Evolutionary conservation across 2,797 vertebrate genomes (phyloP).

Genomic region (Acanthurus tractus): DNA sequence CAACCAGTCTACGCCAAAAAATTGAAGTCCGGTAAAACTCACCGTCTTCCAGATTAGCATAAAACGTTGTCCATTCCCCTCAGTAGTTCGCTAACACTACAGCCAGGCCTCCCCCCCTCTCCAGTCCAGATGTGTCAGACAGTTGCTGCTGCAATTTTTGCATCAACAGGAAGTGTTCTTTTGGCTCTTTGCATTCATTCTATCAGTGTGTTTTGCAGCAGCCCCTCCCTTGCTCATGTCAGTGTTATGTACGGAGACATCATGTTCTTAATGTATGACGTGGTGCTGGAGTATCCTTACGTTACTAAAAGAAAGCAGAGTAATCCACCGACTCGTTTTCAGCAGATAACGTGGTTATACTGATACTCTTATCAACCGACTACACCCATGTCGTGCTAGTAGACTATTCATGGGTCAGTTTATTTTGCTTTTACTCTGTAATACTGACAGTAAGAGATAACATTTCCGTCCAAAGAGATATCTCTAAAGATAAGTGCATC

Average conservation of each 20-base stretch:
- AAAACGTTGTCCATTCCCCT: slow-evolving; percentile 86
- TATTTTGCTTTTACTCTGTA: slow-evolving; percentile 16
- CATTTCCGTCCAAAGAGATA: background rate
- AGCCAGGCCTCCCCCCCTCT: slow-evolving; percentile 86
- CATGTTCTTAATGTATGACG: slow-evolving; percentile 54
- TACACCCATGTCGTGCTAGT: background rate
- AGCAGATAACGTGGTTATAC: slow-evolving; percentile 17
- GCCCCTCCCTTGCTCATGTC: slow-evolving; percentile 79
- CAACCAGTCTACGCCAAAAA: slow-evolving; percentile 4
- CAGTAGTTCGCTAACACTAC: slow-evolving; percentile 78
- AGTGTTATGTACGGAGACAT: slow-evolving; percentile 67
- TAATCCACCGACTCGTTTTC: slow-evolving; percentile 7
- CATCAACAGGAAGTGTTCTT: slow-evolving; percentile 89
- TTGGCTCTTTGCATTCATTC: slow-evolving; percentile 83
- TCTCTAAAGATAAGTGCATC: background rate
- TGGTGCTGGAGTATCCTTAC: slow-evolving; percentile 7
- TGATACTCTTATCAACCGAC: slow-evolving; percentile 25
- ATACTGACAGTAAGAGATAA: background rate
- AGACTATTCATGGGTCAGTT: background rate
- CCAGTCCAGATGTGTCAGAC: slow-evolving; percentile 86
- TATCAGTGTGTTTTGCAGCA: slow-evolving; percentile 74
- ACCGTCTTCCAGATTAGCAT: slow-evolving; percentile 82
- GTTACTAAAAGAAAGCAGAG: slow-evolving; percentile 1
- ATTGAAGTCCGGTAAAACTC: slow-evolving; percentile 50
- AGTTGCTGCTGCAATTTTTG: slow-evolving; percentile 85